These are phyloP conservation scores for Busseola fusca DNA, from an alignment of 2,888 invertebrate genomes.

Conservation along the genomic window DNA sequence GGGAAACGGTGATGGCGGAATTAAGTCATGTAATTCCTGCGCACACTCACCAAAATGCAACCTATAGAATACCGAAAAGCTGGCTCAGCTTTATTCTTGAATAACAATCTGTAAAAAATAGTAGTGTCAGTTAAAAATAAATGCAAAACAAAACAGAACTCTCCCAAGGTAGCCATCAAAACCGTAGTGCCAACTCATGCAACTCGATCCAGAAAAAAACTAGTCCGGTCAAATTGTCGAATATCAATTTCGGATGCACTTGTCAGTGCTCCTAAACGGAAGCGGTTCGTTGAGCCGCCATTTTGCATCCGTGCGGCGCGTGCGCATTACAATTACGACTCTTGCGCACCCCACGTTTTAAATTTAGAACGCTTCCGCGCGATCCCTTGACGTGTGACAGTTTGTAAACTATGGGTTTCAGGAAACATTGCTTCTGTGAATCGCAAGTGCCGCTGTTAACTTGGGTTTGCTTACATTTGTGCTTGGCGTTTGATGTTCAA, in stretches of 20 bases:
- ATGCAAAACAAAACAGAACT: neutral
- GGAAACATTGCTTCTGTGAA: conserved; percentile 50
- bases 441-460: conserved; percentile 9
- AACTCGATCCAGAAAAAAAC: conserved; percentile 30
- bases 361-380: conserved; percentile 76
- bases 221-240: conserved; percentile 33
- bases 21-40: too few species aligned
- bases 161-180: conserved; percentile 1
- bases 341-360: conserved; percentile 65
- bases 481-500: neutral
- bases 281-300: conserved; percentile 78
- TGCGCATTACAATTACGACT: conserved; percentile 71
- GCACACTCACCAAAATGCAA: too few species aligned
- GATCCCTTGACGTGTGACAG: conserved; percentile 63
- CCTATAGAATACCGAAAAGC: too few species aligned
- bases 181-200: neutral
- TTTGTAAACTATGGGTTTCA: conserved; percentile 63
- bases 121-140: neutral
- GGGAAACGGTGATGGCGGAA: too few species aligned
- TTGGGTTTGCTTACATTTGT: neutral
- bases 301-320: conserved; percentile 76
- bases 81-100: too few species aligned
- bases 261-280: conserved; percentile 76
- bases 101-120: neutral
- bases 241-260: conserved; percentile 77